phyloP scores from a whole-genome alignment of 2,113 vertebrate genomes.

The Solea senegalensis region DNA sequence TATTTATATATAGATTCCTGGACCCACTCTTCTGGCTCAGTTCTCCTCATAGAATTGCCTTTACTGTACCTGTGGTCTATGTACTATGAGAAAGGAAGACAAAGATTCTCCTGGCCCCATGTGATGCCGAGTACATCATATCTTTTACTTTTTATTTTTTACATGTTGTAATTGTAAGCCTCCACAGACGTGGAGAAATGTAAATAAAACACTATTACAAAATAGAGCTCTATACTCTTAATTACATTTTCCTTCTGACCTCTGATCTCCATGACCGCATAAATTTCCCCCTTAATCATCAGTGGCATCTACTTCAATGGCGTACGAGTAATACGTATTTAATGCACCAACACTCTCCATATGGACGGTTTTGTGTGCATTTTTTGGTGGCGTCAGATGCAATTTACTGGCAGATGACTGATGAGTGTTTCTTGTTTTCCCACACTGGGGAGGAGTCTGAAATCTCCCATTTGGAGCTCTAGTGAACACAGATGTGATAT shows the following conservation, averaged over 20 bases:
- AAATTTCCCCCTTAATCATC: conserved; percentile 38
- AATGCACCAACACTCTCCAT: conserved; percentile 21
- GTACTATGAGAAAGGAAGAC: conserved; percentile 18
- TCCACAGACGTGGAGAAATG: conserved; percentile 44
- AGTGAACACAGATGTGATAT: conserved; percentile 39
- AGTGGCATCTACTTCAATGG: conserved; percentile 62
- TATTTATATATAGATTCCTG: conserved; percentile 15
- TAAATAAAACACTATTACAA: conserved; percentile 47
- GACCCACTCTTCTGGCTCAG: conserved; percentile 55
- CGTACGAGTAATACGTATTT: conserved; percentile 21
- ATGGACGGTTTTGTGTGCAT: conserved; percentile 25
- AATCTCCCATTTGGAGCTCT: conserved; percentile 23
- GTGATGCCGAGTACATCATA: conserved; percentile 23
- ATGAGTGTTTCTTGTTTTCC: conserved; percentile 23
- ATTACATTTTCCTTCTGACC: conserved; percentile 14
- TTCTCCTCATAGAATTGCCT: conserved; percentile 47
- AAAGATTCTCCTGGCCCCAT: conserved; percentile 13
- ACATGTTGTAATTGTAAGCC: conserved; percentile 9
- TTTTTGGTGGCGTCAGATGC: conserved; percentile 32
- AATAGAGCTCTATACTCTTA: conserved; percentile 34
- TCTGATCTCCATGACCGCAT: conserved; percentile 19
- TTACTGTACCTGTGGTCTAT: conserved; percentile 41
- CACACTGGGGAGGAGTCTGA: conserved; percentile 22
- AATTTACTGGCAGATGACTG: conserved; percentile 19
- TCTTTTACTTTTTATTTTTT: conserved; percentile 3